phyloP scores from a whole-genome alignment of 1,140 invertebrate species.

The Bombus waltoni region DNA sequence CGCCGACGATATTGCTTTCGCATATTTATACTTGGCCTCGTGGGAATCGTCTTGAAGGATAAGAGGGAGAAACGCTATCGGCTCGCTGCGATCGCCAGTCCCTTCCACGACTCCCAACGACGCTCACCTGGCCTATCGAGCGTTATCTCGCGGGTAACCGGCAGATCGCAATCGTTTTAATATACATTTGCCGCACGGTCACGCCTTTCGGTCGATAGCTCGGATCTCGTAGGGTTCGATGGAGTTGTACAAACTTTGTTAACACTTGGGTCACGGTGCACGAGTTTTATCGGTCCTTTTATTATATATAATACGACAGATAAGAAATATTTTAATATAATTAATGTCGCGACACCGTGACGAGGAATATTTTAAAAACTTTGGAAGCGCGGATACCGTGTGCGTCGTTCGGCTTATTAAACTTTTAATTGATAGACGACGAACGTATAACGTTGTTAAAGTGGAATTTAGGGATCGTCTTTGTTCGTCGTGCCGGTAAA shows the following conservation, averaged over 20 bases:
- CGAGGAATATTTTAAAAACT: too few relatives aligned
- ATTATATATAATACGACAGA: neutral
- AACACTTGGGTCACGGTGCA: neutral
- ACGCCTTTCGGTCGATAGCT: conserved; percentile 34
- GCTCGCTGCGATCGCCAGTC: conserved; percentile 2
- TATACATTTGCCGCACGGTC: conserved; percentile 37
- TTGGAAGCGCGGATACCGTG: too few relatives aligned
- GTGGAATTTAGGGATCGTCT: too few relatives aligned
- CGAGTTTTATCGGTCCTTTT: neutral
- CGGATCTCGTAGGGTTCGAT: neutral
- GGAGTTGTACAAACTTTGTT: conserved; percentile 2
- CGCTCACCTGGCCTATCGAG: conserved; percentile 13
- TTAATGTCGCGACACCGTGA: too few relatives aligned
- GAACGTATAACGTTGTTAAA: too few relatives aligned
- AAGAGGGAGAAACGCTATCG: conserved; percentile 40
- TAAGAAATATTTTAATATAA: too few relatives aligned
- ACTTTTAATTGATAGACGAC: too few relatives aligned
- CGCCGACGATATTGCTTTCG: conserved; percentile 54
- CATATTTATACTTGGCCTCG: conserved; percentile 56
- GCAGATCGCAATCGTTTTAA: conserved; percentile 58
- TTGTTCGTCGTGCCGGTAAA: too few relatives aligned
- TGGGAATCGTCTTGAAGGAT: conserved; percentile 55
- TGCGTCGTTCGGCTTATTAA: too few relatives aligned
- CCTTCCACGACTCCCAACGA: neutral
- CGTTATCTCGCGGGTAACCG: conserved; percentile 16